Evolutionary conservation across 2,113 vertebrate species (phyloP).

Genomic region (Perca schrenkii): DNA sequence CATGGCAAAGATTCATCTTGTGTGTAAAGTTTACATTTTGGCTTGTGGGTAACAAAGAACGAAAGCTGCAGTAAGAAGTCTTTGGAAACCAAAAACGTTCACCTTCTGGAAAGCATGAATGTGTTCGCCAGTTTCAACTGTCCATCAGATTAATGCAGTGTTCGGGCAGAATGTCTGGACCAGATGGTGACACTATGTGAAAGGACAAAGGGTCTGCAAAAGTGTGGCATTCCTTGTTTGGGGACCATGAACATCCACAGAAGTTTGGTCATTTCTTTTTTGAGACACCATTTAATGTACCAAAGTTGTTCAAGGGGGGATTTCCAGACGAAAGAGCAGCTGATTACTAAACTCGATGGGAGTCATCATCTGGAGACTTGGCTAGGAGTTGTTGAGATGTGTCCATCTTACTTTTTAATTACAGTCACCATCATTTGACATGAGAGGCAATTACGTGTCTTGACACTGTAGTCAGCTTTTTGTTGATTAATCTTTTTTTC

Average conservation of each 20-base stretch:
- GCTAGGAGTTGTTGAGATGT: neutral
- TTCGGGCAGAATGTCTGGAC: too few species aligned
- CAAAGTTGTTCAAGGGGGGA: neutral
- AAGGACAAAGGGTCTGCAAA: neutral
- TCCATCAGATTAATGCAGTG: neutral
- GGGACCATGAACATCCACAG: neutral
- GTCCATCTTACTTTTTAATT: neutral
- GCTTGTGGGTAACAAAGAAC: too few species aligned
- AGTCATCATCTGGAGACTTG: neutral
- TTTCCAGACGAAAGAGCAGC: neutral
- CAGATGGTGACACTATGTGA: neutral
- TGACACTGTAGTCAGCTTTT: conserved; percentile 32
- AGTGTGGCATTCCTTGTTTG: neutral
- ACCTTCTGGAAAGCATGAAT: neutral
- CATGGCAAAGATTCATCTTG: neutral
- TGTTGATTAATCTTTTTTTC: conserved; percentile 57
- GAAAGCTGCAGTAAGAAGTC: neutral
- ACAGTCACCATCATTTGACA: conserved; percentile 13
- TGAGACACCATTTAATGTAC: neutral
- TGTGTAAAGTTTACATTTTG: neutral
- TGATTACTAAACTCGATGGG: neutral
- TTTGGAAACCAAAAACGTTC: neutral
- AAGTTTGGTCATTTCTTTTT: neutral
- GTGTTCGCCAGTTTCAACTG: neutral
- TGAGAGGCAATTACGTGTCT: conserved; percentile 22